phyloP scores from a whole-genome alignment of 2,888 invertebrate species.

The Meteorus cinctellus region DNA sequence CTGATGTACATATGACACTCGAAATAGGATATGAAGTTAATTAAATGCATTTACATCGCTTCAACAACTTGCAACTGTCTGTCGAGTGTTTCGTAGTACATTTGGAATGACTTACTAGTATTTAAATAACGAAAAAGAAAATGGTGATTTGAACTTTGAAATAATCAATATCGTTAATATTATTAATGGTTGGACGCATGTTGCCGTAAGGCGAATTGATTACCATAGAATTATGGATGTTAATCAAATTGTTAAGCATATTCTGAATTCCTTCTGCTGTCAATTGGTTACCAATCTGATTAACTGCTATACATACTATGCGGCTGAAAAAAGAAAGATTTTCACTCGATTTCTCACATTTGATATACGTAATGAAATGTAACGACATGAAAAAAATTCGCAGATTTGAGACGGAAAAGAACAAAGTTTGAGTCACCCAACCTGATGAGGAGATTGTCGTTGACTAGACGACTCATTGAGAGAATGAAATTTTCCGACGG shows the following conservation, averaged over 20 bases:
- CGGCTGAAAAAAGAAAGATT: neutral
- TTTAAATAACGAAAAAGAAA: neutral
- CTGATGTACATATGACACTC: neutral
- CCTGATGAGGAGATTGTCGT: constrained; percentile 65
- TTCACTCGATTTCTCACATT: neutral
- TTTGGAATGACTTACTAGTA: neutral
- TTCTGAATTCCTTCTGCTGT: neutral
- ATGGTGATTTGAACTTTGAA: neutral
- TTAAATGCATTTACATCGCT: neutral
- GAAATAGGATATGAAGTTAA: neutral
- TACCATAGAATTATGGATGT: neutral
- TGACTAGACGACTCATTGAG: constrained; percentile 67
- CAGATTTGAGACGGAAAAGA: constrained; percentile 70
- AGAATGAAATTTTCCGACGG: constrained; percentile 68
- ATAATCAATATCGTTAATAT: neutral
- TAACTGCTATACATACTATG: neutral
- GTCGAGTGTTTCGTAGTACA: neutral
- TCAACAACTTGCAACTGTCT: neutral
- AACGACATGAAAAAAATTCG: constrained; percentile 46
- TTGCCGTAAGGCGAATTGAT: neutral
- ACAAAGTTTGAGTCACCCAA: constrained; percentile 69
- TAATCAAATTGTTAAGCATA: neutral
- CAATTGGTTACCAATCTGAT: neutral
- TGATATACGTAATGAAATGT: constrained; percentile 18
- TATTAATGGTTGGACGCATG: neutral